Conservation (phyloP, 2,113 vertebrate species). For the Varanus komodoensis region DNA sequence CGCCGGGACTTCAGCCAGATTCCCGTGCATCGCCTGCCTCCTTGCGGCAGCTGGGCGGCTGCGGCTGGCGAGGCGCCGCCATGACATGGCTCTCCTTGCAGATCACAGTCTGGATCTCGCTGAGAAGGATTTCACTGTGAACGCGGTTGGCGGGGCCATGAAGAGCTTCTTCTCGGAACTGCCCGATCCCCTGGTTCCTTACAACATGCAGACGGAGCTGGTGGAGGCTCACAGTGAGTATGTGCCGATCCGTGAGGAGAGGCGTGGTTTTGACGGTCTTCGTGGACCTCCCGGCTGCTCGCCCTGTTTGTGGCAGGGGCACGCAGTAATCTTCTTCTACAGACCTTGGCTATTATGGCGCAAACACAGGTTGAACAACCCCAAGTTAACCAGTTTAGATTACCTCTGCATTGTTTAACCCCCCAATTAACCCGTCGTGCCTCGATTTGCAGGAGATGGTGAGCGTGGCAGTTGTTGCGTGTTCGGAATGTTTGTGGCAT, state of each 20-base stretch:
- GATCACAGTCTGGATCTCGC: conserved; percentile 91
- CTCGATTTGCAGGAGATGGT: no score
- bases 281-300: neutral
- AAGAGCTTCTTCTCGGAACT: conserved; percentile 97
- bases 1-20: neutral
- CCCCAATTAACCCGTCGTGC: no score
- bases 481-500: no score
- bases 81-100: conserved; percentile 46
- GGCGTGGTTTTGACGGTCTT: neutral
- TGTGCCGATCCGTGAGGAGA: fast-evolving
- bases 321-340: neutral
- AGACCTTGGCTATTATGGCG: neutral
- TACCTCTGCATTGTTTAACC: no score
- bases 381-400: no score
- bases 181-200: conserved; percentile 92
- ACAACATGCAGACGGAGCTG: conserved; percentile 90
- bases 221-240: conserved; percentile 96
- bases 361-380: no score
- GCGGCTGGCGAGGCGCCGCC: neutral
- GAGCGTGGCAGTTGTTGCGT: no score
- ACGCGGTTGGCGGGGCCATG: conserved; percentile 94
- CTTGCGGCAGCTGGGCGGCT: neutral
- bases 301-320: neutral
- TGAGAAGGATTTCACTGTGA: conserved; percentile 94
- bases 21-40: neutral